Percentiles rank a stretch among this genome's conserved stretches.
Evolutionary conservation across 2,888 invertebrate species (phyloP).

Genomic region (Crematogaster levior): DNA sequence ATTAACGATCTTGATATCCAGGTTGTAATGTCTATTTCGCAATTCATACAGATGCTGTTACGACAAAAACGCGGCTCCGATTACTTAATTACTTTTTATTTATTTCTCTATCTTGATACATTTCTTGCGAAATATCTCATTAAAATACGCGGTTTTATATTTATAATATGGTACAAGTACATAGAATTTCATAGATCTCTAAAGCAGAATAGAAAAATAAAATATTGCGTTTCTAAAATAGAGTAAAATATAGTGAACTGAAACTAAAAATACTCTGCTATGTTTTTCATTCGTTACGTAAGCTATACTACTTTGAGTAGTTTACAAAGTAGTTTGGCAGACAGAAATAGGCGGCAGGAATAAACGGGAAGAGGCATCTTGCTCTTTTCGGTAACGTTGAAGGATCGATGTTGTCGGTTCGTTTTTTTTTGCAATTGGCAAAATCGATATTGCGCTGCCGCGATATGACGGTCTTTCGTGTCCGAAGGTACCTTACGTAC

Average conservation of each 20-base stretch:
- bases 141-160: not conserved
- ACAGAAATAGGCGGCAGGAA: not conserved
- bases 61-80: not conserved
- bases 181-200: not conserved
- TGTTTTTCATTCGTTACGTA: not conserved
- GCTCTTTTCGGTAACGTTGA: slow-evolving; percentile 24
- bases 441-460: slow-evolving; percentile 54
- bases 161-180: not conserved
- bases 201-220: not conserved
- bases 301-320: slow-evolving; percentile 5
- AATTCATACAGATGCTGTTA: not conserved
- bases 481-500: slow-evolving; percentile 43
- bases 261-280: not conserved
- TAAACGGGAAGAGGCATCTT: not conserved
- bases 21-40: not conserved
- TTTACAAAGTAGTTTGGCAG: slow-evolving; percentile 29
- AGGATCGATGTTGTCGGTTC: slow-evolving; percentile 1
- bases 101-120: not conserved
- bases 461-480: slow-evolving; percentile 53
- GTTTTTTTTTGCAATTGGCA: slow-evolving; percentile 25
- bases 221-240: not conserved
- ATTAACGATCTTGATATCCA: slow-evolving; percentile 18
- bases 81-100: not conserved
- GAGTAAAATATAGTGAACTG: not conserved
- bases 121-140: not conserved